These are phyloP conservation scores for Anthoscopus minutus DNA, from an alignment of 2,113 vertebrate species.

Conservation along the genomic window DNA sequence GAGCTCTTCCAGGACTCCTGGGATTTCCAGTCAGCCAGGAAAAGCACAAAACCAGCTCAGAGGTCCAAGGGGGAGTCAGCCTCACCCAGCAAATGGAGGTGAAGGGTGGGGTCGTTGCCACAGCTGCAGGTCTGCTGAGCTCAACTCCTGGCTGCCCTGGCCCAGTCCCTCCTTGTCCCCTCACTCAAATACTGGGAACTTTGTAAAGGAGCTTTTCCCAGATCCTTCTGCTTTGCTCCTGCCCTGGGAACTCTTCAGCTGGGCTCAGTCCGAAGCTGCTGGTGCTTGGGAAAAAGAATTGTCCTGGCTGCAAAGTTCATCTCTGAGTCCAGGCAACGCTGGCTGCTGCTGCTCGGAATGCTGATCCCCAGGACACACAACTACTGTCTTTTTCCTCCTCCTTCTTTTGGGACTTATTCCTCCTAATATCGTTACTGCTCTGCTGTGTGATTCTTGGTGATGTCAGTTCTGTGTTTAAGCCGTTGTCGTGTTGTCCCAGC, in stretches of 20 bases:
- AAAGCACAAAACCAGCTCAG: background rate
- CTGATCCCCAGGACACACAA: background rate
- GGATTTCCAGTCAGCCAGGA: background rate
- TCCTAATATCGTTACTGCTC: background rate
- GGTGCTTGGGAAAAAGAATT: background rate
- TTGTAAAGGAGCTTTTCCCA: background rate
- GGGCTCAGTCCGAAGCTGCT: fast-evolving
- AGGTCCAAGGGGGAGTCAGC: background rate
- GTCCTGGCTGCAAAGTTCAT: background rate
- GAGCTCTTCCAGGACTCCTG: background rate
- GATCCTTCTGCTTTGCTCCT: background rate
- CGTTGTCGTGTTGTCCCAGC: background rate
- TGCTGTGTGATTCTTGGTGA: background rate
- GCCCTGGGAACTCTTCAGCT: background rate
- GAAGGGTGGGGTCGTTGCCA: background rate
- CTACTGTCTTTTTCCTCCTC: background rate
- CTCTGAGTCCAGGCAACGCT: background rate
- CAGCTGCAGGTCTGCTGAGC: background rate
- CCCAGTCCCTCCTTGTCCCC: background rate
- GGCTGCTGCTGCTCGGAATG: background rate
- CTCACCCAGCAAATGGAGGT: background rate
- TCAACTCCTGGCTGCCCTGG: background rate
- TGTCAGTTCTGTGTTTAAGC: background rate
- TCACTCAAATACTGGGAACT: background rate
- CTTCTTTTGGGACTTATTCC: background rate